Evolutionary conservation across 1,140 invertebrate genomes (phyloP).

Genomic region (Orchesella cincta): DNA sequence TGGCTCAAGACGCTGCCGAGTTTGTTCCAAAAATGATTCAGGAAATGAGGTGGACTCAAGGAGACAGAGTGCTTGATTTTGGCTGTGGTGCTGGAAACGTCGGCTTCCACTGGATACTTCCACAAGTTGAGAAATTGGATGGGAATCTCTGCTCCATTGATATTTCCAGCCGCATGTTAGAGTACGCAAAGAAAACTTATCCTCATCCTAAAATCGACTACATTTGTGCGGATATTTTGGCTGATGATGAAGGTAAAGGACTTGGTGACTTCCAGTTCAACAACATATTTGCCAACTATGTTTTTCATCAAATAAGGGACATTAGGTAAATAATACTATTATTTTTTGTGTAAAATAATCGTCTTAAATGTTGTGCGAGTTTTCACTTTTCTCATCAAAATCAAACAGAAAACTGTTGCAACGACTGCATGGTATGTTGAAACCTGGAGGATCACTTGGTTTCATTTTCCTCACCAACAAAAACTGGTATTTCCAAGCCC

Average conservation of each 20-base stretch:
- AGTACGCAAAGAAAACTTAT: background rate
- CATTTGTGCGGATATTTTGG: background rate
- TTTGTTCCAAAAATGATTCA: background rate
- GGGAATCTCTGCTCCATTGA: background rate
- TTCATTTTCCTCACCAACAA: background rate
- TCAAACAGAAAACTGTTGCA: background rate
- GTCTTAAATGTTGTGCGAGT: background rate
- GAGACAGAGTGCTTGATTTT: conserved; percentile 34
- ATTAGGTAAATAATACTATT: background rate
- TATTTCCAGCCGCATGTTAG: background rate
- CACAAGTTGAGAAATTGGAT: background rate
- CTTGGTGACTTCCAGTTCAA: conserved; percentile 24
- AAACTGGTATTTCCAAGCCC: background rate
- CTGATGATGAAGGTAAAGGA: background rate
- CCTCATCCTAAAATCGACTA: background rate
- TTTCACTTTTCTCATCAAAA: background rate
- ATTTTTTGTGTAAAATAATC: background rate
- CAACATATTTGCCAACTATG: conserved; percentile 21
- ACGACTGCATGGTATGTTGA: background rate
- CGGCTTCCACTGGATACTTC: background rate
- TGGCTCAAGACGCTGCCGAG: background rate
- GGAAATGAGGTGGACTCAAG: background rate
- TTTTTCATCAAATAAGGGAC: background rate
- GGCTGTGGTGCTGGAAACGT: conserved; percentile 22
- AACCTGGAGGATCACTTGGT: background rate